phyloP scores from a whole-genome alignment of 2,888 invertebrate species.

The Timema podura region DNA sequence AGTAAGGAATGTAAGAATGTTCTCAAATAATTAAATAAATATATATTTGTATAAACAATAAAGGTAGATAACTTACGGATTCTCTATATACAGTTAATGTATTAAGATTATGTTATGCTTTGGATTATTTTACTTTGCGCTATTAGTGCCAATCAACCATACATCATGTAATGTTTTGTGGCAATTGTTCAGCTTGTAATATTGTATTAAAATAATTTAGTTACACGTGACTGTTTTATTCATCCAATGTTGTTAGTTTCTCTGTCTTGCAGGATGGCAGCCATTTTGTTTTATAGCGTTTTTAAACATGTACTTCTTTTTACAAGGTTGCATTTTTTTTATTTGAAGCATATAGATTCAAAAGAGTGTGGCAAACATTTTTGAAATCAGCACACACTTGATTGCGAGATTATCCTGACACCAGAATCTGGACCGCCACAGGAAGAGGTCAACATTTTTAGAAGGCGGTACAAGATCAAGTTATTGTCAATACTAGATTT shows the following conservation, averaged over 20 bases:
- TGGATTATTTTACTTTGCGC: not conserved
- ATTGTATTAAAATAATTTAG: not conserved
- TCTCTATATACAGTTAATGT: not conserved
- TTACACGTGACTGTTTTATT: not conserved
- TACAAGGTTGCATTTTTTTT: not conserved
- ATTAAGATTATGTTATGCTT: constrained; percentile 4
- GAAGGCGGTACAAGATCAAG: too few relatives aligned
- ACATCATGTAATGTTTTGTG: not conserved
- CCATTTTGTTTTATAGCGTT: not conserved
- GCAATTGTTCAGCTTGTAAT: too few relatives aligned
- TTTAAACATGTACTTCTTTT: not conserved
- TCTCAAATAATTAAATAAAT: not conserved
- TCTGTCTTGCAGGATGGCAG: not conserved
- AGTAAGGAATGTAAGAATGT: constrained; percentile 1
- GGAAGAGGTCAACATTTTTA: too few relatives aligned
- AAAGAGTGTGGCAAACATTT: not conserved
- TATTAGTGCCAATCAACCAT: not conserved
- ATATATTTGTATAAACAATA: not conserved
- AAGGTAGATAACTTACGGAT: not conserved
- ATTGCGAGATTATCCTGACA: too few relatives aligned
- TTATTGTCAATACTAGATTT: too few relatives aligned
- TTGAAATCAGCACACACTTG: not conserved
- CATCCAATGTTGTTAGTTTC: not conserved
- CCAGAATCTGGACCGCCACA: too few relatives aligned
- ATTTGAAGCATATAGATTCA: not conserved